A percentile compares a stretch with the other conserved stretches of the same genome.
These are phyloP conservation scores for Limnephilus lunatus DNA, from an alignment of 2,888 invertebrate species.

Conservation along the genomic window DNA sequence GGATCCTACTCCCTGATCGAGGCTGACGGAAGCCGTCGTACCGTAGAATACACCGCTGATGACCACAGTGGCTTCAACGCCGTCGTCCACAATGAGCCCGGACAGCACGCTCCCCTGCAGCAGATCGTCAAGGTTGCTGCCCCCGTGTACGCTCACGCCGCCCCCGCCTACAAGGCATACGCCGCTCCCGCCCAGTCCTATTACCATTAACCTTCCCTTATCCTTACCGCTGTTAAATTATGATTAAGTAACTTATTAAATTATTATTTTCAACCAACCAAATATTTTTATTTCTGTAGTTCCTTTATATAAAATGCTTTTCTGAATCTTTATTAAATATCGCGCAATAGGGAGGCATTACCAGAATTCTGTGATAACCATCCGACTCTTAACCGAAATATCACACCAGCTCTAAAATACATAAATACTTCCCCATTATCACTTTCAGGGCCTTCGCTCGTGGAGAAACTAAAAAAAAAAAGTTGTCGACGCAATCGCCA, in stretches of 20 bases:
- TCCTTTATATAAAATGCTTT: background rate
- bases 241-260: background rate
- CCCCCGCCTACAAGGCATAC: slow-evolving; percentile 28
- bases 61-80: slow-evolving; percentile 73
- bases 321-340: background rate
- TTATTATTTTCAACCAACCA: background rate
- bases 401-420: too few species aligned
- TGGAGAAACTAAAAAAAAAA: too few species aligned
- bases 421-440: too few species aligned
- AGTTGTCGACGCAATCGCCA: too few species aligned
- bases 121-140: background rate
- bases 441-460: too few species aligned
- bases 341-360: too few species aligned
- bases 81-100: slow-evolving; percentile 71
- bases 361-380: too few species aligned
- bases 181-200: background rate
- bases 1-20: slow-evolving; percentile 75
- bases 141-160: background rate
- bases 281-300: background rate
- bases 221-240: background rate
- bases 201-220: background rate
- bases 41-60: slow-evolving; percentile 74
- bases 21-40: slow-evolving; percentile 73
- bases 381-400: too few species aligned
- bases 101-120: slow-evolving; percentile 56